A percentile compares a stretch with the other conserved stretches of the same genome.
Evolutionary conservation across 2,888 invertebrate species (phyloP).

Genomic region (Lycocerus yunnanus): DNA sequence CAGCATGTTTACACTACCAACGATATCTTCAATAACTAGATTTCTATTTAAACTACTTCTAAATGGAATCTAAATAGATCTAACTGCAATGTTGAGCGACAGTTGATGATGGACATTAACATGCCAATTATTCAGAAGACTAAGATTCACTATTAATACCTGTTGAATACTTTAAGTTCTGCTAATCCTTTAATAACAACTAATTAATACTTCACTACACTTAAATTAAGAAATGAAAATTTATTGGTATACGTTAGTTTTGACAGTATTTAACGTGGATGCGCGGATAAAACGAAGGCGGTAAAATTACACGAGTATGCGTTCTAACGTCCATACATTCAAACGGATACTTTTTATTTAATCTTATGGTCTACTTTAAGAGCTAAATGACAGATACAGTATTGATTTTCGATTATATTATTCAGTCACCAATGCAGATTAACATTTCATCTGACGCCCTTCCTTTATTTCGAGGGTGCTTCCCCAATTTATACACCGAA

Average conservation of each 20-base stretch:
- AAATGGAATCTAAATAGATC: conserved; percentile 32
- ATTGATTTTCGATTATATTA: conserved; percentile 45
- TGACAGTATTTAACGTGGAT: conserved; percentile 9
- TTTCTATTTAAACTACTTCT: conserved; percentile 23
- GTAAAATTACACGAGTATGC: conserved; percentile 26
- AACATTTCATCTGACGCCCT: conserved; percentile 30
- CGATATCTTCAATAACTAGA: conserved; percentile 31
- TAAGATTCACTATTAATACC: conserved; percentile 35
- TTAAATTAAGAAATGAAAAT: conserved; percentile 13
- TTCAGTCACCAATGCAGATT: conserved; percentile 31
- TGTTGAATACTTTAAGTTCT: conserved; percentile 37
- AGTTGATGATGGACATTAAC: conserved; percentile 33
- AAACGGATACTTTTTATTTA: conserved; percentile 19
- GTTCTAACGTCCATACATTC: conserved; percentile 12
- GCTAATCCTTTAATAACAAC: conserved; percentile 23
- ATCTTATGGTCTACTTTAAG: conserved; percentile 11
- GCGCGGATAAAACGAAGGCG: conserved; percentile 15
- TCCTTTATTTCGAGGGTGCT: conserved; percentile 26
- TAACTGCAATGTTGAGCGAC: conserved; percentile 30
- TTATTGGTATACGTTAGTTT: not conserved
- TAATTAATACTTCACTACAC: conserved; percentile 19
- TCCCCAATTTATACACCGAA: conserved; percentile 21
- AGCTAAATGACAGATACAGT: conserved; percentile 37
- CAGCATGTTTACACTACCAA: conserved; percentile 33
- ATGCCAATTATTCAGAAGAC: conserved; percentile 36